Evolutionary conservation across 2,113 vertebrate species (phyloP).

Genomic region (Trogon melanurus): DNA sequence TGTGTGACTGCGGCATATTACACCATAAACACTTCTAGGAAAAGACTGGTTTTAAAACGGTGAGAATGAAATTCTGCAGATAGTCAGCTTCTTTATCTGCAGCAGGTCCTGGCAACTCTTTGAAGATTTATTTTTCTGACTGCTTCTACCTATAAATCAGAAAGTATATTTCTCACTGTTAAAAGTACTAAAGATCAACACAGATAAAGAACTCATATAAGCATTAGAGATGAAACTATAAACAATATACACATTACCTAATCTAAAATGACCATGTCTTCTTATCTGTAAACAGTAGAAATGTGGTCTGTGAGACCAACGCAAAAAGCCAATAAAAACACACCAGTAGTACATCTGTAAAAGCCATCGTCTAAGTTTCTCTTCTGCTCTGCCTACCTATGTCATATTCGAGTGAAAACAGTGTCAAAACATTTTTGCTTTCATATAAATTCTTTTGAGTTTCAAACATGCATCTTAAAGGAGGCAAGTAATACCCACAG

Average conservation of each 20-base stretch:
- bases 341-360: not conserved
- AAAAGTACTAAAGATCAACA: not conserved
- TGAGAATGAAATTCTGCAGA: not conserved
- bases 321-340: not conserved
- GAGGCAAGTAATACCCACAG: not conserved
- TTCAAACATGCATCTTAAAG: not conserved
- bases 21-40: not conserved
- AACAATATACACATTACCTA: not conserved
- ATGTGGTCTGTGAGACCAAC: not conserved
- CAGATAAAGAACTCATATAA: not conserved
- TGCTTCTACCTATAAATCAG: not conserved
- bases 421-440: not conserved
- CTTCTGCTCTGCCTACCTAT: not conserved
- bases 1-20: not conserved
- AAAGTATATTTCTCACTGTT: not conserved
- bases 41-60: not conserved
- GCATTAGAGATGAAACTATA: not conserved
- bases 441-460: not conserved
- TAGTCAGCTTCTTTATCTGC: not conserved
- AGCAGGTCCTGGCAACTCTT: not conserved
- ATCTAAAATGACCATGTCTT: not conserved
- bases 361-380: not conserved
- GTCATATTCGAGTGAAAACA: not conserved
- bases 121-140: not conserved
- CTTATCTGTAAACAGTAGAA: not conserved